Evolutionary conservation across 2,113 vertebrate species (phyloP).

Genomic region (Xiphophorus couchianus): DNA sequence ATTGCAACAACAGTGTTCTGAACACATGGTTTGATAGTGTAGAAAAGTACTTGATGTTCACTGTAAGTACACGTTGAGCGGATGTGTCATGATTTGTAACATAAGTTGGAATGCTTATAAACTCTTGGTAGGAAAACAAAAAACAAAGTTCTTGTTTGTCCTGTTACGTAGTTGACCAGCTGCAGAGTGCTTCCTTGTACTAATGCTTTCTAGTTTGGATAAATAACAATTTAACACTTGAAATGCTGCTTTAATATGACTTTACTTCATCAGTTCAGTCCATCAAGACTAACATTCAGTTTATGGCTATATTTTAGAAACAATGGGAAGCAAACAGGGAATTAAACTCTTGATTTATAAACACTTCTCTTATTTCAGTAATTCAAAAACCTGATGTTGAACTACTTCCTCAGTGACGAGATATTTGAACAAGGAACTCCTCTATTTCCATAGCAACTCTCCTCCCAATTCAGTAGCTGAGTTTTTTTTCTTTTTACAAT

Average conservation of each 20-base stretch:
- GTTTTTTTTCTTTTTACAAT: neutral
- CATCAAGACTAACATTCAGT: neutral
- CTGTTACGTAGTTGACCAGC: too few relatives aligned
- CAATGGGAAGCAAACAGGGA: neutral
- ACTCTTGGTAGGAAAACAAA: too few relatives aligned
- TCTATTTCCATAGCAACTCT: constrained; percentile 9
- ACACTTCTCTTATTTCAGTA: neutral
- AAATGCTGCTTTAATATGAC: neutral
- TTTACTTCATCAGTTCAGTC: neutral
- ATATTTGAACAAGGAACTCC: neutral
- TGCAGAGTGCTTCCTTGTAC: too few relatives aligned
- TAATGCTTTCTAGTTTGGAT: too few relatives aligned
- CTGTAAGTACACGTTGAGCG: neutral
- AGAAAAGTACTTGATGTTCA: neutral
- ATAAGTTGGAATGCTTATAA: neutral
- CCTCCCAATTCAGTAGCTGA: neutral
- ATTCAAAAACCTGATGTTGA: neutral
- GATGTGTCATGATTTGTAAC: neutral
- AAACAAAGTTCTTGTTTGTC: too few relatives aligned
- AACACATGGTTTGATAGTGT: neutral
- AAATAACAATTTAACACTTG: neutral
- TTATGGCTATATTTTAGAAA: neutral
- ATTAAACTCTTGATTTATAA: neutral
- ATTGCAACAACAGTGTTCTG: neutral
- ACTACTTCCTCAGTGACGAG: neutral